Evolutionary conservation across 1,140 invertebrate genomes (phyloP).

Genomic region (Yoshiicerus persimilis): DNA sequence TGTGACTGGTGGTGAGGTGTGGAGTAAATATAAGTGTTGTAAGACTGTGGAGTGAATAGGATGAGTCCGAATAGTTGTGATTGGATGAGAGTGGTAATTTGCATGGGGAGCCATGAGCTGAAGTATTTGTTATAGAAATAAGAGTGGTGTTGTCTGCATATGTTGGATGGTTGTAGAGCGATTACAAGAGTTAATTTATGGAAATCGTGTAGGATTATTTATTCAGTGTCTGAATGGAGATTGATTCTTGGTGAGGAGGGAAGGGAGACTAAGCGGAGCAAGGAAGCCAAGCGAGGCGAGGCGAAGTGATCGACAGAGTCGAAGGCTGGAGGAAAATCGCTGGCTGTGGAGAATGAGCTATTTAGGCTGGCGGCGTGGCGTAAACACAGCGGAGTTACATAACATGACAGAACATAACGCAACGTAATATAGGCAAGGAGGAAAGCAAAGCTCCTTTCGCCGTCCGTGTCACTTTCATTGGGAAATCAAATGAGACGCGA

Average conservation of each 20-base stretch:
- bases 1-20: too few relatives aligned
- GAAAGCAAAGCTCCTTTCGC: neutral
- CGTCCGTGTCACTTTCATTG: neutral
- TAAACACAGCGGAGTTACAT: neutral
- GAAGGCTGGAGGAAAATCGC: neutral
- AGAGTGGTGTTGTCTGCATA: neutral
- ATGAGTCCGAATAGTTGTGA: too few relatives aligned
- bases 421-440: too few relatives aligned
- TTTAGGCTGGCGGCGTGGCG: neutral
- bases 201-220: constrained; percentile 33
- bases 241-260: constrained; percentile 12
- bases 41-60: too few relatives aligned
- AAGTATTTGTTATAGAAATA: neutral
- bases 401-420: neutral
- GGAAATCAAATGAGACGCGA: neutral
- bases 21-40: too few relatives aligned
- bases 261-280: neutral
- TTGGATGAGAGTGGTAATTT: neutral
- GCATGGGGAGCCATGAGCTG: neutral
- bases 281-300: neutral
- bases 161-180: neutral
- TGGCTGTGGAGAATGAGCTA: neutral
- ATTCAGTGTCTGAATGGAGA: constrained; percentile 35
- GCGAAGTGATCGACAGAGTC: neutral
- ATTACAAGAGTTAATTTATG: constrained; percentile 35